phyloP scores from a whole-genome alignment of 1,140 invertebrate species.

The Gerris buenoi region DNA sequence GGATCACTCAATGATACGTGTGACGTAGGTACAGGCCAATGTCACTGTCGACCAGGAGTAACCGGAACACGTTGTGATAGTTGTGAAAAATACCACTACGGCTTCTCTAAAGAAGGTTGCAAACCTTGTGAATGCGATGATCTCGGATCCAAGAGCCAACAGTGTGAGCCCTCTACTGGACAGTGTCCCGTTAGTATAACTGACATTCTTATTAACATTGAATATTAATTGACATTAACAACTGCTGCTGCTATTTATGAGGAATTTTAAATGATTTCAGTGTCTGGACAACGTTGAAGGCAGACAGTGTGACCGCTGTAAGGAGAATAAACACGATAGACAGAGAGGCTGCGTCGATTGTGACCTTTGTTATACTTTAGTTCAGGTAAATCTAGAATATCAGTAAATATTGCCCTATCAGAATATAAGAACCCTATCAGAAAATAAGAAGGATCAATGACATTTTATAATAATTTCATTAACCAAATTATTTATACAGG shows the following conservation, averaged over 20 bases:
- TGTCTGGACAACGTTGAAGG: constrained; percentile 86
- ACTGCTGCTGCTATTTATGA: no score
- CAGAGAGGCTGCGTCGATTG: constrained; percentile 77
- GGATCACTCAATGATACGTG: constrained; percentile 75
- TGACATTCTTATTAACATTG: no score
- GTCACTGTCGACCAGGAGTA: constrained; percentile 69
- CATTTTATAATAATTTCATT: no score
- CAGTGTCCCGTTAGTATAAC: constrained; percentile 58
- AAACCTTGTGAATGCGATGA: constrained; percentile 74
- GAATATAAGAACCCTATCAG: no score
- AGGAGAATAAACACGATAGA: constrained; percentile 79
- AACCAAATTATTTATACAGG: no score
- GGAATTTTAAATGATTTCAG: constrained; percentile 23
- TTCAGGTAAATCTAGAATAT: constrained; percentile 32
- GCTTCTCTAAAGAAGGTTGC: constrained; percentile 74
- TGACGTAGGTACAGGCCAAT: constrained; percentile 64
- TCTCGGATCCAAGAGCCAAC: constrained; percentile 66
- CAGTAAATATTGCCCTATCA: no score
- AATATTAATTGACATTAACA: no score
- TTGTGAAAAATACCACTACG: constrained; percentile 73
- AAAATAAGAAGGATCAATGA: no score
- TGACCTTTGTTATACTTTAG: constrained; percentile 82
- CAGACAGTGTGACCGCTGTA: constrained; percentile 75
- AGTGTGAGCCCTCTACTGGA: constrained; percentile 58
- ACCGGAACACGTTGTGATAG: constrained; percentile 69